Percentiles rank a stretch among this genome's conserved stretches.
Evolutionary conservation across 2,888 invertebrate species (phyloP).

Genomic region (Drosophila histrio): DNA sequence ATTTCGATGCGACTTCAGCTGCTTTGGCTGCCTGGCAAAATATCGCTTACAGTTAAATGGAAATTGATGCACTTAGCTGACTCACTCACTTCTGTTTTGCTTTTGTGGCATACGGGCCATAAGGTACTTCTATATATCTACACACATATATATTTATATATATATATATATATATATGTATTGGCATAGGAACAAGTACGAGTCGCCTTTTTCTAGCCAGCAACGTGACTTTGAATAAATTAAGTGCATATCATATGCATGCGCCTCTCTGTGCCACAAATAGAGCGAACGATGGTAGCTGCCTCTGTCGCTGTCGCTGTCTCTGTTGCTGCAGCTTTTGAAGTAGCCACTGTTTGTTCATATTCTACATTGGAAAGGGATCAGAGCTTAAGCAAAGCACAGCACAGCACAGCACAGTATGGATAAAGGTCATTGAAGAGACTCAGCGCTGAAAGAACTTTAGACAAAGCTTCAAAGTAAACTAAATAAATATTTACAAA

Average conservation of each 20-base stretch:
- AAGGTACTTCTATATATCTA: conserved; percentile 51
- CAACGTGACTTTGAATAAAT: conserved; percentile 79
- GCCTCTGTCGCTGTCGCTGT: conserved; percentile 12
- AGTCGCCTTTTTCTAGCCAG: conserved; percentile 51
- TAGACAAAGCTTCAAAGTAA: conserved; percentile 6
- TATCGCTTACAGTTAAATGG: conserved; percentile 79
- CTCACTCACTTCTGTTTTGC: conserved; percentile 74
- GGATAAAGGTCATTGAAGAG: conserved; percentile 42
- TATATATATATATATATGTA: conserved; percentile 2
- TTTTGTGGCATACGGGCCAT: conserved; percentile 44
- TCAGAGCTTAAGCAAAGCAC: conserved; percentile 15
- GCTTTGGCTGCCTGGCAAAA: conserved; percentile 47
- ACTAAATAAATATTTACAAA: conserved; percentile 12
- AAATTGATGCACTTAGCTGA: conserved; percentile 81
- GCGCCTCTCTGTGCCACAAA: conserved; percentile 57
- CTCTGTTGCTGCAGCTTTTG: conserved; percentile 10
- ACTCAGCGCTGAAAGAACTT: conserved; percentile 6
- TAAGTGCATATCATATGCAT: conserved; percentile 78
- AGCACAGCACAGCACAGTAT: conserved; percentile 5
- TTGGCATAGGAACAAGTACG: conserved; percentile 58
- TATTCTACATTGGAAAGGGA: conserved; percentile 53
- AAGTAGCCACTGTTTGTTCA: conserved; percentile 48
- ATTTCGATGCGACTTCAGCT: conserved; percentile 52
- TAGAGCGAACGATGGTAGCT: conserved; percentile 48
- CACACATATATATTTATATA: conserved; percentile 18